These are phyloP conservation scores for Brachypteracias leptosomus DNA, from an alignment of 2,113 vertebrate genomes.

Conservation along the genomic window DNA sequence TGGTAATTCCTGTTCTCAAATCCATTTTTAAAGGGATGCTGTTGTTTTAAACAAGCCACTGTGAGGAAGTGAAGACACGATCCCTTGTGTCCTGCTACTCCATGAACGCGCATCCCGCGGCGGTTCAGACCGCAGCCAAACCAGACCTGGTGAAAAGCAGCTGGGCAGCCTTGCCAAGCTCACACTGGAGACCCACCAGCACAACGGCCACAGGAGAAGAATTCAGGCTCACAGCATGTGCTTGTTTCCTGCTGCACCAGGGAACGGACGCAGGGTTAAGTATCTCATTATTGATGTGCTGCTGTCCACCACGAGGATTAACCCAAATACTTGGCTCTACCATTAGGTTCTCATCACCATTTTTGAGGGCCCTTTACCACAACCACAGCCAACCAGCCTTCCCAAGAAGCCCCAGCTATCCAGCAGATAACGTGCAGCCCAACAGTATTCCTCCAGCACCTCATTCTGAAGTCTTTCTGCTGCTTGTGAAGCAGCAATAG, in stretches of 20 bases:
- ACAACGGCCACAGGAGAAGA: neutral
- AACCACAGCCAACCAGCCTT: neutral
- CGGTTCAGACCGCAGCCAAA: neutral
- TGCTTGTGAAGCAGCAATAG: neutral
- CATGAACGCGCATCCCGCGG: neutral
- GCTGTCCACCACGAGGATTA: neutral
- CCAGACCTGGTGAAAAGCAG: accelerated
- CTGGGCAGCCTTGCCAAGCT: neutral
- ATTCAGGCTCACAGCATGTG: neutral
- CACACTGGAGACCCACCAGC: neutral
- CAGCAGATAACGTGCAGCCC: neutral
- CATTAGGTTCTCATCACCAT: neutral
- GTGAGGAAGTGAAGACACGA: neutral
- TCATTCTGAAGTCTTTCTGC: neutral
- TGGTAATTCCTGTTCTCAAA: neutral
- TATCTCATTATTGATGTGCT: neutral
- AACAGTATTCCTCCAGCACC: neutral
- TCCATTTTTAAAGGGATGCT: neutral
- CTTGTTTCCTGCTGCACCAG: neutral
- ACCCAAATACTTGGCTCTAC: neutral
- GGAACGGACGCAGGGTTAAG: neutral
- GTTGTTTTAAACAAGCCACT: neutral
- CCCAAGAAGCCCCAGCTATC: neutral
- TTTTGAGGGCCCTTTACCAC: neutral
- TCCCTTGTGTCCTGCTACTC: neutral